Evolutionary conservation across 2,797 vertebrate species (phyloP).

Genomic region (Hipposideros larvatus): DNA sequence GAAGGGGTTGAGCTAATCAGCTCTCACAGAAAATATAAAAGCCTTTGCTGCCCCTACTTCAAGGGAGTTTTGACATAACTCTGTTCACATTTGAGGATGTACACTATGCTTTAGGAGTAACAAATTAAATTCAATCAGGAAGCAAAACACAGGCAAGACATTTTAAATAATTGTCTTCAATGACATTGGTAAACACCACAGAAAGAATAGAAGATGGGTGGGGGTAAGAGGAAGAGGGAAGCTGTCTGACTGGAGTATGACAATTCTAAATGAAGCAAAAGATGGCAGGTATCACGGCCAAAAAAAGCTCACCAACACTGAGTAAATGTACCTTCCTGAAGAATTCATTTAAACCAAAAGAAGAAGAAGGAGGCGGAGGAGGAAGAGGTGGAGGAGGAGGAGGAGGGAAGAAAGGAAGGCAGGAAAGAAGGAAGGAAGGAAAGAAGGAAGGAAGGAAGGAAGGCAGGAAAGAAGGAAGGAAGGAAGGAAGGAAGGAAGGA

Average conservation of each 20-base stretch:
- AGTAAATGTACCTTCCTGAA: background rate
- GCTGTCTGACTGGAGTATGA: background rate
- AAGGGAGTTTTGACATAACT: background rate
- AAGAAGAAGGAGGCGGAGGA: no score
- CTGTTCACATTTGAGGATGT: background rate
- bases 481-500: no score
- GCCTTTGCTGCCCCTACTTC: background rate
- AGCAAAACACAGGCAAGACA: background rate
- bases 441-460: no score
- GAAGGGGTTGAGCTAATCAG: background rate
- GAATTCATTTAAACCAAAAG: background rate
- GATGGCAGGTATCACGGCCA: background rate
- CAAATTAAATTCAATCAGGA: background rate
- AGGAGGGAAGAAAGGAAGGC: no score
- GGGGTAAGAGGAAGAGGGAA: background rate
- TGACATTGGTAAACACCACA: background rate
- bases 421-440: no score
- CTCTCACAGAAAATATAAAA: background rate
- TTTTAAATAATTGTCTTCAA: background rate
- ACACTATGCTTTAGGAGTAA: background rate
- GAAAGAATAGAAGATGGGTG: constrained; percentile 63
- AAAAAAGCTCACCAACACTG: background rate
- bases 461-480: no score
- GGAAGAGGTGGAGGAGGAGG: no score
- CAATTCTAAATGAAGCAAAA: background rate